Percentiles rank a stretch among this genome's conserved stretches.
phyloP scores from a whole-genome alignment of 2,797 vertebrate genomes.

The Dallia pectoralis region DNA sequence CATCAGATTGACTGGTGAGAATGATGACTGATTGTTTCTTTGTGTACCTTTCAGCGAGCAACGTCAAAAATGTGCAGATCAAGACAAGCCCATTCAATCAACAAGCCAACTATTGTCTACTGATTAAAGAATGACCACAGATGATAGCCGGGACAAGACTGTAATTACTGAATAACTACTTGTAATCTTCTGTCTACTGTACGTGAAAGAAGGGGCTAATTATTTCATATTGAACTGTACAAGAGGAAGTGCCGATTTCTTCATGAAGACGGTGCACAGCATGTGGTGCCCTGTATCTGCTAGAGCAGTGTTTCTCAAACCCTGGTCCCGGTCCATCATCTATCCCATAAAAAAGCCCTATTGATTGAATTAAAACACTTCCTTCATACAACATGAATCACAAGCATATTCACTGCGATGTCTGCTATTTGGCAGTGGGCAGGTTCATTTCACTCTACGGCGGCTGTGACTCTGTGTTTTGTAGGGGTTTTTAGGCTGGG shows the following conservation, averaged over 20 bases:
- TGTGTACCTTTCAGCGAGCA: not conserved
- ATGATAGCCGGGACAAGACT: not conserved
- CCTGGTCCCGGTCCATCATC: too few relatives aligned
- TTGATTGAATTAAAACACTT: too few relatives aligned
- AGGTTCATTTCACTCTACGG: too few relatives aligned
- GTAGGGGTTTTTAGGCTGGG: too few relatives aligned
- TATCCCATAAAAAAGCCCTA: too few relatives aligned
- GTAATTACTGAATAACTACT: not conserved
- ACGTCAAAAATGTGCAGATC: not conserved
- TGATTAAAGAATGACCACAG: not conserved
- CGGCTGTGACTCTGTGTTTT: too few relatives aligned
- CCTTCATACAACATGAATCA: too few relatives aligned
- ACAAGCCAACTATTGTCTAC: not conserved
- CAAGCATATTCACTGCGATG: too few relatives aligned
- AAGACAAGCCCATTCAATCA: not conserved
- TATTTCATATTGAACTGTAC: not conserved
- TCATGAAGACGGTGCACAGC: not conserved
- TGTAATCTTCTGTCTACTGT: not conserved
- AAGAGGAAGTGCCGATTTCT: not conserved
- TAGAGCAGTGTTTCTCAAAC: too few relatives aligned
- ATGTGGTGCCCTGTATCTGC: too few relatives aligned
- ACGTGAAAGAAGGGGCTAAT: not conserved
- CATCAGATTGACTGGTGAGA: not conserved
- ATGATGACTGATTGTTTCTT: slow-evolving; percentile 5
- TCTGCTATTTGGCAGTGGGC: too few relatives aligned